Base-by-base conservation (phyloP, 2,888 invertebrate species). In the Coelopa pilipes region DNA sequence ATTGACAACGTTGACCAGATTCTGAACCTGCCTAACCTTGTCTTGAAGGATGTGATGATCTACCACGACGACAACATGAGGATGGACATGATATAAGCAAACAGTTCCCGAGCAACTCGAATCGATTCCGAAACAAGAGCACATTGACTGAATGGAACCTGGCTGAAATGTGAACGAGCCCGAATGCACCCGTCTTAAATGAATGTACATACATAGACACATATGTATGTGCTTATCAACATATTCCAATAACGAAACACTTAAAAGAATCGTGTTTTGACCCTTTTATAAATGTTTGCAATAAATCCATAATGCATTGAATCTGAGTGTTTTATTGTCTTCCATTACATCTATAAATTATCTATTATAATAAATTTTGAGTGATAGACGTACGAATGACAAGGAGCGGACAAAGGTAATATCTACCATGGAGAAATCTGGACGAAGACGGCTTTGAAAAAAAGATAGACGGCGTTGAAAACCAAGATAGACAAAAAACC, bases 31-130 rank as follows among this genome's bases (percentile, higher is more conserved):
- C 62, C 84, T 60, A 85, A 84, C 76, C 72, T 84, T 2, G 75
- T 76, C 3, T n/a, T 83, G 13, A 77, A 80, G 74, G 80, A 85
- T 72, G 83, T 84, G 4, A n/a, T 79, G 60, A 81, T 84, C 66
- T 71, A 80, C n/a, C 81, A 83, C n/a, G 81, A 84, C 13, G 79
- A 83, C 74, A 79, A 75, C 76, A 55, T 76, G 21, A 45, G 34
- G n/a, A 62, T 34, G 24, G 34, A 45, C 62, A 15, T n/a, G 13
- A 62, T 62, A 15, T 62, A 15, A 45, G 13, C 13, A 1, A n/a
- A n/a, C n/a, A n/a, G n/a, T n/a, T n/a, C n/a, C n/a, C n/a, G n/a
- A n/a, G n/a, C n/a, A n/a, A n/a, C n/a, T n/a, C n/a, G n/a, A n/a
- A n/a, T n/a, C n/a, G n/a, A n/a, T n/a, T n/a, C n/a, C 10, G 9